phyloP scores from a whole-genome alignment of 2,113 vertebrate species.

The Pogona vitticeps region DNA sequence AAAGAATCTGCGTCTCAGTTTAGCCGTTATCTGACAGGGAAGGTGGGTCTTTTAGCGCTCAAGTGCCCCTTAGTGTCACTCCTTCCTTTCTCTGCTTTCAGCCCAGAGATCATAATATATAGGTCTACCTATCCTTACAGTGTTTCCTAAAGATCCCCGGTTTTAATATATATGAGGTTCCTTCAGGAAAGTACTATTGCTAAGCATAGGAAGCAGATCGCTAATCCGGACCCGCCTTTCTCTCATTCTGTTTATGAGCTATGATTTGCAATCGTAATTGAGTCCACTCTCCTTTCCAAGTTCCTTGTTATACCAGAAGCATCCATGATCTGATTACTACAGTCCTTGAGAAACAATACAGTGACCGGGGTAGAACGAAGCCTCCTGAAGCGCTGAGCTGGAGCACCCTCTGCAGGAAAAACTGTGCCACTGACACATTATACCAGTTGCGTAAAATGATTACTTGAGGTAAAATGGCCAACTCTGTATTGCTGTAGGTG shows the following conservation, averaged over 20 bases:
- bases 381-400: background rate
- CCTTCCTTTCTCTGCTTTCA: background rate
- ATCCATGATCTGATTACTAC: background rate
- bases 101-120: background rate
- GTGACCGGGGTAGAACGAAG: background rate
- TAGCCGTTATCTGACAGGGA: background rate
- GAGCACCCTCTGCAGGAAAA: slow-evolving; percentile 10
- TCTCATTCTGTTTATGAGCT: background rate
- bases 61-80: background rate
- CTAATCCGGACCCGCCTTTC: background rate
- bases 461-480: background rate
- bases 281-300: background rate
- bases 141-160: background rate
- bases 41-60: background rate
- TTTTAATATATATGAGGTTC: background rate
- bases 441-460: background rate
- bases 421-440: background rate
- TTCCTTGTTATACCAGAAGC: background rate
- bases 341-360: background rate
- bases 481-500: background rate
- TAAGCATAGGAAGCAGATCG: background rate
- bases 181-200: background rate
- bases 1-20: background rate
- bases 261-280: background rate
- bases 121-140: background rate